A percentile compares a stretch with the other conserved stretches of the same genome.
Evolutionary conservation across 1,140 invertebrate genomes (phyloP).

Genomic region (Drosophila asahinai): DNA sequence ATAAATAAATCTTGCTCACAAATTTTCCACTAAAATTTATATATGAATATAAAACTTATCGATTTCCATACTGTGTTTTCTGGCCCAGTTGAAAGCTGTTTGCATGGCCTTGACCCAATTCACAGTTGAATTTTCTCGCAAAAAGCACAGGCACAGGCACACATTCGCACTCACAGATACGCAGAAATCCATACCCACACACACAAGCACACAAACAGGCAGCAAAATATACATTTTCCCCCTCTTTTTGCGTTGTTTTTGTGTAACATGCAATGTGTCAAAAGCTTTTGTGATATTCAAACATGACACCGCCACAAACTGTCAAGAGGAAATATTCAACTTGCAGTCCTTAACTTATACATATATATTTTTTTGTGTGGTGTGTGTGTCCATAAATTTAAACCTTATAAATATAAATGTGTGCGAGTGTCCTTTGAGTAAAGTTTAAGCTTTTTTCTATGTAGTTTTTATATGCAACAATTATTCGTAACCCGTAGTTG

Average conservation of each 20-base stretch:
- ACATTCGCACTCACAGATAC: constrained; percentile 12
- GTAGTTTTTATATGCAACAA: constrained; percentile 41
- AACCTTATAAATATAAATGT: neutral
- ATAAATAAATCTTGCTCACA: too few relatives aligned
- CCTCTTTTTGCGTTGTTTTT: constrained; percentile 19
- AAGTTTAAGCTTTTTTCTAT: constrained; percentile 17
- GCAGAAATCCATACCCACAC: constrained; percentile 9
- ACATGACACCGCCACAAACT: neutral
- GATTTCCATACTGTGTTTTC: neutral
- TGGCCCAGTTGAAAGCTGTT: constrained; percentile 51
- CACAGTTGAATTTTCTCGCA: constrained; percentile 30
- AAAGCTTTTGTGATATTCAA: constrained; percentile 31
- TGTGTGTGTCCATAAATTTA: constrained; percentile 11
- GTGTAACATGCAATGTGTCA: constrained; percentile 31
- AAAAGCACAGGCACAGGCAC: constrained; percentile 45
- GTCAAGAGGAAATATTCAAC: constrained; percentile 7
- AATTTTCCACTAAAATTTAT: neutral
- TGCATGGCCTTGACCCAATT: constrained; percentile 75
- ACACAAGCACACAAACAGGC: constrained; percentile 1
- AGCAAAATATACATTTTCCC: constrained; percentile 7
- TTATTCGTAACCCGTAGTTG: constrained; percentile 22
- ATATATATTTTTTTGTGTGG: constrained; percentile 2
- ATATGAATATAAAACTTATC: neutral
- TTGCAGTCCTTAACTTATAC: constrained; percentile 5
- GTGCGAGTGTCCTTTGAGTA: constrained; percentile 20